Evolutionary conservation across 2,888 invertebrate genomes (phyloP).

Genomic region (Uloborus plumipes): DNA sequence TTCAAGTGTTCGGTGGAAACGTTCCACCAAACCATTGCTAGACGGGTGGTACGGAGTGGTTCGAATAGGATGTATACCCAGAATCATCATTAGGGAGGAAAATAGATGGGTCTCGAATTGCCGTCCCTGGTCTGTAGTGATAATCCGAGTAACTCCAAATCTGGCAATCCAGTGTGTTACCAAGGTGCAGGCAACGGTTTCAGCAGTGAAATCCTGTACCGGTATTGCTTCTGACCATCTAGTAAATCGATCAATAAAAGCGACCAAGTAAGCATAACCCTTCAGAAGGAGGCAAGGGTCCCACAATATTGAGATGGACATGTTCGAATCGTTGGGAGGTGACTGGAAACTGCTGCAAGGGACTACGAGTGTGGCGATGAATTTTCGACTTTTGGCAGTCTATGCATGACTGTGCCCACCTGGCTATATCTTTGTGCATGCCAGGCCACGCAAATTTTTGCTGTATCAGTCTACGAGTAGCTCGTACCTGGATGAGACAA

Average conservation of each 20-base stretch:
- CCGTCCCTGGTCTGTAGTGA: conserved; percentile 5
- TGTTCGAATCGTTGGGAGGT: neutral
- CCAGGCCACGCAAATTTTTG: neutral
- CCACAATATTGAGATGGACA: conserved; percentile 1
- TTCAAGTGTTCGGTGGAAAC: too few relatives aligned
- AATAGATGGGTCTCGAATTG: conserved; percentile 12
- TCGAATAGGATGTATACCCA: too few relatives aligned
- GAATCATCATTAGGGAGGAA: neutral
- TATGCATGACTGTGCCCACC: neutral
- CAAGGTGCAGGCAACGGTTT: conserved; percentile 3
- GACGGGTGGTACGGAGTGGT: too few relatives aligned
- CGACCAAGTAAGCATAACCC: neutral
- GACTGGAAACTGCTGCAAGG: neutral
- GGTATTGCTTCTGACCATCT: conserved; percentile 24
- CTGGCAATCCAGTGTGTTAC: conserved; percentile 6
- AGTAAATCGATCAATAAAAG: conserved; percentile 10
- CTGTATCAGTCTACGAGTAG: too few relatives aligned
- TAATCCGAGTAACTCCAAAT: neutral
- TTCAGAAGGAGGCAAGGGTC: conserved; percentile 16
- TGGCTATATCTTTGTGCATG: neutral
- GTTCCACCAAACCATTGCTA: too few relatives aligned
- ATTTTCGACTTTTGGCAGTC: conserved; percentile 14
- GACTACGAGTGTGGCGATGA: neutral
- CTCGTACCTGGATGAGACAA: conserved; percentile 9
- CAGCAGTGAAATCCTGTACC: conserved; percentile 11